Evolutionary conservation across 2,888 invertebrate genomes (phyloP), one percentile per base, ranked within the genome.

Genomic region (Volucella inflata): DNA sequence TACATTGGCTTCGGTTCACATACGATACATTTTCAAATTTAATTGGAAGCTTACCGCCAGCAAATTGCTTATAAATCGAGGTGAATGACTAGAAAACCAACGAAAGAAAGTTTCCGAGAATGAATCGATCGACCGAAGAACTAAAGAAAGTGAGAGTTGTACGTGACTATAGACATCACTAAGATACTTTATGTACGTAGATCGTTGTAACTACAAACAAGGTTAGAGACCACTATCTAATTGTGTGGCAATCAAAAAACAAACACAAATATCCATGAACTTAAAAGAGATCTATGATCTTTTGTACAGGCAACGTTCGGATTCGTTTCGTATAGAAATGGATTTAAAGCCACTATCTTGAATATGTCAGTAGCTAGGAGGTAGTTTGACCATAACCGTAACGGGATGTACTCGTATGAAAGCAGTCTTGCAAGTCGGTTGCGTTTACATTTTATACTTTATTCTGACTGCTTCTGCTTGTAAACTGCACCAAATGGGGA

Each of bases 21-120:
- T 48, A 16, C 30, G 12, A 44, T 44, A 6, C 12, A 48, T 60
- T 16, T 60, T 42, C 21, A 0, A 42, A 42, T 67, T 42, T 14
- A 51, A 53, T 40, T n/a, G 4, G 9, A 67, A 67, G 42, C 17
- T 21, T 21, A 38, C 16, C 46, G 38, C 16, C 8, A 14, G 3
- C 12, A 14, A 16, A 53, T 44, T 44, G 48, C 12, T 57, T 38
- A 40, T 44, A 11, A 46, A 83, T 68, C 40, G 79, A 84, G 79
- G 70, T 84, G 84, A 84, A 79, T 75, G 84, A 84, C 84, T 84
- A 79, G 79, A 84, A 83, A 84, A 65, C 68, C 11, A 17, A 59
- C 30, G 48, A 75, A 59, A 79, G 84, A 84, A 84, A 84, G 78
- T 79, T 79, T 77, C 55, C 14, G 12, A 62, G 60, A 75, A 70